These are phyloP conservation scores for Poeciliopsis presidionis DNA, from an alignment of 2,797 vertebrate genomes.

Conservation along the genomic window DNA sequence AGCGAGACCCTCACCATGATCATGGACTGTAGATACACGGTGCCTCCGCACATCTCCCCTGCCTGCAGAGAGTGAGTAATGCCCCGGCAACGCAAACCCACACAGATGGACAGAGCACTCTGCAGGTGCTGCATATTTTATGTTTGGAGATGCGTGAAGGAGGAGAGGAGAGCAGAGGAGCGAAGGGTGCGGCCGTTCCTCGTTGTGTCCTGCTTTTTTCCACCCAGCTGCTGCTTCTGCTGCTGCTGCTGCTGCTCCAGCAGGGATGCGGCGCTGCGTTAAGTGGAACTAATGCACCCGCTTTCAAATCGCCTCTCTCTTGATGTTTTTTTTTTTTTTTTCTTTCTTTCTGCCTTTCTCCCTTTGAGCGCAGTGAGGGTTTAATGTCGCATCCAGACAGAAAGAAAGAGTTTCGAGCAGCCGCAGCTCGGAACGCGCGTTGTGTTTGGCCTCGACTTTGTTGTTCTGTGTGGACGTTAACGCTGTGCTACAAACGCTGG, in stretches of 20 bases:
- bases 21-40: conserved; percentile 91
- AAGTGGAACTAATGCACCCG: conserved; percentile 72
- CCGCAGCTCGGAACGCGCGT: conserved; percentile 21
- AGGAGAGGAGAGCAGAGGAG: conserved; percentile 29
- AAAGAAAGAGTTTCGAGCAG: conserved; percentile 11
- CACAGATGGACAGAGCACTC: conserved; percentile 56
- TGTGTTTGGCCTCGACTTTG: conserved; percentile 8
- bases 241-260: conserved; percentile 52
- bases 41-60: conserved; percentile 83
- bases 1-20: conserved; percentile 95
- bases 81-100: conserved; percentile 14
- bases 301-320: conserved; percentile 60
- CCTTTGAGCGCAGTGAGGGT: conserved; percentile 62
- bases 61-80: conserved; percentile 86
- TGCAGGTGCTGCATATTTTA: conserved; percentile 80
- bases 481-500: conserved; percentile 5
- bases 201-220: conserved; percentile 52
- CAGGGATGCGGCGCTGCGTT: conserved; percentile 60
- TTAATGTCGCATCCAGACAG: conserved; percentile 33
- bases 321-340: too few species aligned
- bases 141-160: conserved; percentile 67
- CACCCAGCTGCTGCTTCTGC: conserved; percentile 51
- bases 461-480: conserved; percentile 13
- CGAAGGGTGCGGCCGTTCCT: conserved; percentile 34
- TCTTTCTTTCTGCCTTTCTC: conserved; percentile 35